Evolutionary conservation across 2,797 vertebrate genomes (phyloP).

Genomic region (Coluber constrictor): DNA sequence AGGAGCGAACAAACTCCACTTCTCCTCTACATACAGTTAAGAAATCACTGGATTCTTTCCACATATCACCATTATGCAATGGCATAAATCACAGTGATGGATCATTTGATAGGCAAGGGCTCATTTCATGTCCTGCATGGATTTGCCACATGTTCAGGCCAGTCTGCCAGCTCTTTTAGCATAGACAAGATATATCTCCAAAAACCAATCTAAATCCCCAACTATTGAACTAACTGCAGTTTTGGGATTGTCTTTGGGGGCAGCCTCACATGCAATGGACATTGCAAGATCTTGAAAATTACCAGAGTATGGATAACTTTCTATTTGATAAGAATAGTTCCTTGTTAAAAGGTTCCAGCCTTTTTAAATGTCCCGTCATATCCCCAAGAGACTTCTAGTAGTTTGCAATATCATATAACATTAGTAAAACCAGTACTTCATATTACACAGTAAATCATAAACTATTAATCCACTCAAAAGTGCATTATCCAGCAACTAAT

Average conservation of each 20-base stretch:
- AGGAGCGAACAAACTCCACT: not conserved
- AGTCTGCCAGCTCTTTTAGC: not conserved
- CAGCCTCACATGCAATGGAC: not conserved
- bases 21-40: not conserved
- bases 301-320: not conserved
- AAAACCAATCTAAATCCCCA: not conserved
- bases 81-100: not conserved
- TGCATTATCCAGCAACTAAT: not conserved
- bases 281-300: not conserved
- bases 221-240: not conserved
- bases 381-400: not conserved
- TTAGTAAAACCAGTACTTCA: not conserved
- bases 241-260: not conserved
- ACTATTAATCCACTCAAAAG: not conserved
- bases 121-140: not conserved
- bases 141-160: not conserved
- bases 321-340: not conserved
- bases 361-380: not conserved
- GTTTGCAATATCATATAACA: not conserved
- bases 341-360: not conserved
- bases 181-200: not conserved
- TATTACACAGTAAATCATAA: not conserved
- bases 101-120: not conserved
- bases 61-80: not conserved
- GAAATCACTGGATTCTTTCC: not conserved